These are phyloP conservation scores for Chaetura pelagica DNA, from an alignment of 2,113 vertebrate genomes.

Conservation along the genomic window DNA sequence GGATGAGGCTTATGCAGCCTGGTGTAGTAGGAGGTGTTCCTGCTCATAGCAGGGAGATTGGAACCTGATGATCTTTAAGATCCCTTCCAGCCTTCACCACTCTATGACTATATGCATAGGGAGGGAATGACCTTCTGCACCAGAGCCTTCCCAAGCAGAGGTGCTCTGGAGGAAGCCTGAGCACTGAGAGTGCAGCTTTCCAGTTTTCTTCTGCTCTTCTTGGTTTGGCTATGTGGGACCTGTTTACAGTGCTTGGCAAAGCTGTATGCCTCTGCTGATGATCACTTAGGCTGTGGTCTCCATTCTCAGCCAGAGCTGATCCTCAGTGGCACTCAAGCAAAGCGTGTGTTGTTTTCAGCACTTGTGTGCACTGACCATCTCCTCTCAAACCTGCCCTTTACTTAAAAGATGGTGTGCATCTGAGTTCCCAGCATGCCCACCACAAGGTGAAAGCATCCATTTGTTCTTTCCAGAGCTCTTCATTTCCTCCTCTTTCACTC, in stretches of 20 bases:
- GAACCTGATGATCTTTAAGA: too few relatives aligned
- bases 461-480: not conserved
- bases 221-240: not conserved
- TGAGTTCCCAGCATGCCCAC: not conserved
- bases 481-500: not conserved
- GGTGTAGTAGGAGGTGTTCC: too few relatives aligned
- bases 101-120: not conserved
- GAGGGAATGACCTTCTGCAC: not conserved
- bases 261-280: not conserved
- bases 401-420: not conserved
- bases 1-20: too few relatives aligned
- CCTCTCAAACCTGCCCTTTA: not conserved
- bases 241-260: rapidly evolving
- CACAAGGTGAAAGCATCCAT: not conserved
- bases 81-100: too few relatives aligned
- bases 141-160: not conserved
- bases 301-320: not conserved
- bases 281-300: rapidly evolving
- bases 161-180: not conserved
- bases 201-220: not conserved
- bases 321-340: not conserved
- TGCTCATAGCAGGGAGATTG: too few relatives aligned
- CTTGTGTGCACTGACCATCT: not conserved
- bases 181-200: rapidly evolving
- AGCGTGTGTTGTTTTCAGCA: not conserved